phyloP scores from a whole-genome alignment of 2,888 invertebrate genomes.

The Phalangium opilio region DNA sequence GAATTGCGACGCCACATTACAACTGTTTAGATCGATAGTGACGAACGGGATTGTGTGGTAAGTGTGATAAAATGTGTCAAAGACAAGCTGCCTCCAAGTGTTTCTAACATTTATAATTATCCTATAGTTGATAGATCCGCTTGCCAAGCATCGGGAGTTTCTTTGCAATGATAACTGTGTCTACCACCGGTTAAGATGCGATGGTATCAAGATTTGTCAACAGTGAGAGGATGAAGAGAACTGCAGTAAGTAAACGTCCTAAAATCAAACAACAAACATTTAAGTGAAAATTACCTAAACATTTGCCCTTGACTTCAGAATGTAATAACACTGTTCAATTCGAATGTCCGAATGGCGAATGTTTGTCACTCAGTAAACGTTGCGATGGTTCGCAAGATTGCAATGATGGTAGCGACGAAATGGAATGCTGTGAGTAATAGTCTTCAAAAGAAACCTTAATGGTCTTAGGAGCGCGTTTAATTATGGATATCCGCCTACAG shows the following conservation, averaged over 20 bases:
- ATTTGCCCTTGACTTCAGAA: too few species aligned
- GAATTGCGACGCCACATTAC: constrained; percentile 19
- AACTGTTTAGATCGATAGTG: constrained; percentile 22
- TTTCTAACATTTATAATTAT: too few species aligned
- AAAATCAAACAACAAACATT: too few species aligned
- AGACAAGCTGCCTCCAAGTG: too few species aligned
- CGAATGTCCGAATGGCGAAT: constrained; percentile 16
- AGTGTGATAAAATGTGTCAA: too few species aligned
- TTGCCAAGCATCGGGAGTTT: constrained; percentile 26
- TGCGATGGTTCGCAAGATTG: constrained; percentile 40
- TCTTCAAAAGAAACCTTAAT: too few species aligned
- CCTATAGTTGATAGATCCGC: constrained; percentile 14
- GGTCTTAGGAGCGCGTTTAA: too few species aligned
- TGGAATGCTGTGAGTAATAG: constrained; percentile 17
- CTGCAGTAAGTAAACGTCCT: constrained; percentile 22
- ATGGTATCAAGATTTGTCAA: constrained; percentile 23
- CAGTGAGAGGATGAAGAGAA: constrained; percentile 22
- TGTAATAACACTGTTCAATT: constrained; percentile 12
- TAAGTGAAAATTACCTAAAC: too few species aligned
- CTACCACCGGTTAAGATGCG: constrained; percentile 36
- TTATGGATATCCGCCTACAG: too few species aligned
- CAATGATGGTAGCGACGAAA: constrained; percentile 22
- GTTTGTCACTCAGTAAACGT: constrained; percentile 29
- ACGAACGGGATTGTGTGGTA: constrained; percentile 21
- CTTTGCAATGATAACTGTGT: constrained; percentile 45